These are phyloP conservation scores for Clarias fuscus DNA, from an alignment of 2,797 vertebrate species.

Conservation along the genomic window DNA sequence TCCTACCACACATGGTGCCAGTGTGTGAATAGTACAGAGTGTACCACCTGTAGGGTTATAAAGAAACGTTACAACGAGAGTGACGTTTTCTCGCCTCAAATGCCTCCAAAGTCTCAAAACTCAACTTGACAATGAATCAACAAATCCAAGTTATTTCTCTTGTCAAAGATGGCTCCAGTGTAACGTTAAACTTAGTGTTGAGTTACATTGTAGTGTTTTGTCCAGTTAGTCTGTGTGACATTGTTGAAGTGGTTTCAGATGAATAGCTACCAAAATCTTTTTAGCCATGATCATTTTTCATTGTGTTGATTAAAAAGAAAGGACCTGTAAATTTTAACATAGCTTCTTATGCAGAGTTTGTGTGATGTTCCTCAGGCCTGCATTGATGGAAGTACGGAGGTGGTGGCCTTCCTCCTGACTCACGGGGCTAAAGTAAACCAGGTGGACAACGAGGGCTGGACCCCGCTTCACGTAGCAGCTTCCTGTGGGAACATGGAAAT, in stretches of 20 bases:
- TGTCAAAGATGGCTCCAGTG: neutral
- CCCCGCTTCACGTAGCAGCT: conserved; percentile 87
- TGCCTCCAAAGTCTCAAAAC: too few relatives aligned
- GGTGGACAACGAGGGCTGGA: conserved; percentile 91
- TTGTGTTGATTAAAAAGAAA: too few relatives aligned
- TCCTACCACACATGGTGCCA: too few relatives aligned
- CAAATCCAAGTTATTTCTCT: too few relatives aligned
- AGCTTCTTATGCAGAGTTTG: neutral
- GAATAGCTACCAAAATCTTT: neutral
- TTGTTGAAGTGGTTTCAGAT: neutral
- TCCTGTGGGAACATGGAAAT: conserved; percentile 88
- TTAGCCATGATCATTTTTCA: neutral
- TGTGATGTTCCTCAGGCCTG: conserved; percentile 75
- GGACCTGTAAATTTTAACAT: neutral
- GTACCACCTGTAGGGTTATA: too few relatives aligned
- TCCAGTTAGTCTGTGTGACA: neutral
- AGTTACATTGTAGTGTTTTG: neutral
- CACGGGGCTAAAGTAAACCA: conserved; percentile 83
- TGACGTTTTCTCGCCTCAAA: too few relatives aligned
- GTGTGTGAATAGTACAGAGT: too few relatives aligned
- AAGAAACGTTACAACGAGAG: too few relatives aligned
- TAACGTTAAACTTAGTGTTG: neutral
- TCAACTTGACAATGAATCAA: too few relatives aligned
- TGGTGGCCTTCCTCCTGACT: conserved; percentile 84
- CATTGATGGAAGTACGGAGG: conserved; percentile 89